Conservation (phyloP, 2,113 vertebrate species). For the Vulpes vulpes region DNA sequence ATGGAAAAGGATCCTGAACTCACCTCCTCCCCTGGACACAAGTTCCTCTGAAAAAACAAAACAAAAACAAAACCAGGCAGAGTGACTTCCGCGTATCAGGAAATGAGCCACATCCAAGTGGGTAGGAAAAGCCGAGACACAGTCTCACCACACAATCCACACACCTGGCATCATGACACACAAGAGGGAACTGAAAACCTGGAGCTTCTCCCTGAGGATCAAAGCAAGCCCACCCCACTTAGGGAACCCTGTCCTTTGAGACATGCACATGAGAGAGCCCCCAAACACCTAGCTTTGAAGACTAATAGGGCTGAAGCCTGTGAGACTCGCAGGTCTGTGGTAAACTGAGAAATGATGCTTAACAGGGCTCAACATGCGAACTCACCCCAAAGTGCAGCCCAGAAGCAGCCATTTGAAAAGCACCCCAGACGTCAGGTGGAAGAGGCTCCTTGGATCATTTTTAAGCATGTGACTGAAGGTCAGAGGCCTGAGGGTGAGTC, state of each 20-base stretch:
- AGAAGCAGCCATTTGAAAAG: background rate
- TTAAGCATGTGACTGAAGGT: background rate
- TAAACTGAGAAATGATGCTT: background rate
- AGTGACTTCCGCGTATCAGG: background rate
- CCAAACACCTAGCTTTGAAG: background rate
- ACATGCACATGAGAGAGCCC: background rate
- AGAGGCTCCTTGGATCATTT: background rate
- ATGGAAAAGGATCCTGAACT: background rate
- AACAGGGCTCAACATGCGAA: background rate
- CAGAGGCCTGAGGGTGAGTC: background rate
- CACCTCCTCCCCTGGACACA: background rate
- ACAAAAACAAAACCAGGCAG: background rate
- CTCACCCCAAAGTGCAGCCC: background rate
- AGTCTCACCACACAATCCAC: background rate
- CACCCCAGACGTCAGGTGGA: background rate
- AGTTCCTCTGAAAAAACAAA: background rate
- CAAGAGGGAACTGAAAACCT: background rate
- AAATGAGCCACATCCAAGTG: background rate
- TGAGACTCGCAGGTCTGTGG: background rate
- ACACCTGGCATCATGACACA: no score
- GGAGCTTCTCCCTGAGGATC: background rate
- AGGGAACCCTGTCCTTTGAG: background rate
- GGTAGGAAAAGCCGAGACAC: background rate
- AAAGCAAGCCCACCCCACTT: background rate
- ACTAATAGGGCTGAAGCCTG: background rate